Percentiles rank a stretch among this genome's conserved stretches.
phyloP scores from a whole-genome alignment of 2,888 invertebrate genomes.

The Diachrysia chrysitis region DNA sequence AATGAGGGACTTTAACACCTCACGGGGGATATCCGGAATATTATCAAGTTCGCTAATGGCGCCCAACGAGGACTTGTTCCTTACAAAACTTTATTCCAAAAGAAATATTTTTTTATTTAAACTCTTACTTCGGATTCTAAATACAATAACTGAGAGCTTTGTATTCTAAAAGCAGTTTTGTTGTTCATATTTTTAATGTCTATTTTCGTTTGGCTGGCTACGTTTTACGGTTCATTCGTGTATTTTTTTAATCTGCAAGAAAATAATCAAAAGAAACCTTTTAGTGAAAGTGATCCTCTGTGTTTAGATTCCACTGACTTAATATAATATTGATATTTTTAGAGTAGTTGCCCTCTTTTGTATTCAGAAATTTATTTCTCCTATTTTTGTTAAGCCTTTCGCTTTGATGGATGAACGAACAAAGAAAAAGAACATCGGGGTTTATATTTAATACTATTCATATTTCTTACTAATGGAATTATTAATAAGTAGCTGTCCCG shows the following conservation, averaged over 20 bases:
- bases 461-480: not conserved
- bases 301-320: slow-evolving; percentile 18
- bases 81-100: slow-evolving; percentile 6
- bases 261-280: slow-evolving; percentile 30
- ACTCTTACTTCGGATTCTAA: slow-evolving; percentile 11
- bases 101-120: slow-evolving; percentile 24
- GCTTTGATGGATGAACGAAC: not conserved
- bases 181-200: slow-evolving; percentile 9
- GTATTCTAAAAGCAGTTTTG: slow-evolving; percentile 25
- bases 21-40: slow-evolving; percentile 8
- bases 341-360: not conserved
- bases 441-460: not conserved
- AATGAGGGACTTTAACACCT: slow-evolving; percentile 13
- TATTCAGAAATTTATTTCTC: slow-evolving; percentile 2
- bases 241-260: slow-evolving; percentile 21
- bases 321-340: slow-evolving; percentile 27
- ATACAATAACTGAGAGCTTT: slow-evolving; percentile 10
- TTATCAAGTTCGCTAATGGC: slow-evolving; percentile 24
- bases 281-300: slow-evolving; percentile 13
- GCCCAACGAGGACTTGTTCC: not conserved
- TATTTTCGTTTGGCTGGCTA: slow-evolving; percentile 14
- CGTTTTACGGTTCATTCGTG: slow-evolving; percentile 12
- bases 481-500: too few species aligned
- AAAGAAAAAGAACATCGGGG: not conserved
- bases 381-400: slow-evolving; percentile 11